A percentile compares a stretch with the other conserved stretches of the same genome.
phyloP scores from a whole-genome alignment of 2,888 invertebrate species.

The Caenorhabditis sp. region DNA sequence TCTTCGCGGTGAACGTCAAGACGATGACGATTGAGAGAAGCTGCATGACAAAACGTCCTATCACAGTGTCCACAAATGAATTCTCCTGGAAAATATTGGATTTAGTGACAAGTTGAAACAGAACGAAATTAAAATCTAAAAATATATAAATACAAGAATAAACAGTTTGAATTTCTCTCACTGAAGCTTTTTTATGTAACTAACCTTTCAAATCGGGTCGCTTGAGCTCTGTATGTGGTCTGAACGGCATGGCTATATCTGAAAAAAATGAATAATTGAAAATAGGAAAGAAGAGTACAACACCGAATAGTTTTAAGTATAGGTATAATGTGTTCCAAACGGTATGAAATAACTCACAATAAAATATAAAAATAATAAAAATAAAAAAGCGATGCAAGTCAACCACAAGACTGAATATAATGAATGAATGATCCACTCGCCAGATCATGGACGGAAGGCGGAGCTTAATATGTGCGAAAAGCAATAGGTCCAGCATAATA shows the following conservation, averaged over 20 bases:
- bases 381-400: conserved; percentile 16
- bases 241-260: conserved; percentile 46
- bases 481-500: background rate
- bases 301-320: background rate
- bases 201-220: conserved; percentile 58
- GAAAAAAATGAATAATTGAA: conserved; percentile 1
- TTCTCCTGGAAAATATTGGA: conserved; percentile 44
- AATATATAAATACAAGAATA: too few species aligned
- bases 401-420: conserved; percentile 3
- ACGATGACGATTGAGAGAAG: conserved; percentile 55
- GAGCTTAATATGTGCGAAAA: background rate
- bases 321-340: conserved; percentile 10
- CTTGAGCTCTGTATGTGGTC: conserved; percentile 57
- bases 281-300: conserved; percentile 4
- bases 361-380: conserved; percentile 6
- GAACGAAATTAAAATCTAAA: too few species aligned
- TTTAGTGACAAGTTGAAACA: too few species aligned
- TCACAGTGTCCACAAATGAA: conserved; percentile 58
- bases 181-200: too few species aligned
- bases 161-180: too few species aligned
- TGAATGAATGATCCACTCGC: background rate
- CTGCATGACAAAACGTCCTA: conserved; percentile 60
- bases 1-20: conserved; percentile 61
- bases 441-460: background rate
- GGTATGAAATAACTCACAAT: conserved; percentile 12